Conservation (phyloP, 2,888 invertebrate genomes). For the Argynnis bischoffii region DNA sequence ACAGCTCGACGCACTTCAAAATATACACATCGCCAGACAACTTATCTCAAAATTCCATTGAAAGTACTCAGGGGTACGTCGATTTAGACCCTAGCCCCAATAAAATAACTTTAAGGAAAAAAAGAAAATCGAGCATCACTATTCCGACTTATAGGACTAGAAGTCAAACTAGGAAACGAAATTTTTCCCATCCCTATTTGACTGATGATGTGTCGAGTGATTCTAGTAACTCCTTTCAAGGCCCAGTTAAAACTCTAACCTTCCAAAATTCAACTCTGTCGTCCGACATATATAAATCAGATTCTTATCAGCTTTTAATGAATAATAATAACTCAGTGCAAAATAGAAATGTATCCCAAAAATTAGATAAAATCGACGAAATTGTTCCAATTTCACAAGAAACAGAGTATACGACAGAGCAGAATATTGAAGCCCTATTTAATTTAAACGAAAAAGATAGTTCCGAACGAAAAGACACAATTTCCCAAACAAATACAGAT, state of each 20-base stretch:
- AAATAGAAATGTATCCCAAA: constrained; percentile 37
- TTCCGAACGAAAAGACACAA: constrained; percentile 13
- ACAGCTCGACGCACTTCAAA: constrained; percentile 50
- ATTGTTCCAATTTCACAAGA: constrained; percentile 37
- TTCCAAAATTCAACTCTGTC: constrained; percentile 51
- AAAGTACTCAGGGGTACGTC: constrained; percentile 68
- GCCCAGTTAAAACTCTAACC: constrained; percentile 41
- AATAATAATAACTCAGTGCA: constrained; percentile 38
- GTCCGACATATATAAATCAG: constrained; percentile 59
- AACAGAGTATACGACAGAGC: constrained; percentile 28
- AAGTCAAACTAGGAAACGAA: constrained; percentile 13
- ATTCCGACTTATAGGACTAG: constrained; percentile 18
- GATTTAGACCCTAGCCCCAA: constrained; percentile 63
- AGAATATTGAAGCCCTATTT: constrained; percentile 16
- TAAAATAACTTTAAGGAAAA: constrained; percentile 47
- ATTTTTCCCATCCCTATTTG: constrained; percentile 28
- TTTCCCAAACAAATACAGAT: constrained; percentile 31
- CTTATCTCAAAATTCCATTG: constrained; percentile 49
- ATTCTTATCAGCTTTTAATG: constrained; percentile 65
- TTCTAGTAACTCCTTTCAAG: constrained; percentile 53
- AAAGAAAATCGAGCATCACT: constrained; percentile 46
- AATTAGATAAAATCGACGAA: constrained; percentile 59
- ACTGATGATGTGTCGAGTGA: constrained; percentile 52
- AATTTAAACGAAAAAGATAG: constrained; percentile 22
- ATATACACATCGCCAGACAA: constrained; percentile 47